Conservation (phyloP, 2,113 vertebrate species). For the Oceanites oceanicus region DNA sequence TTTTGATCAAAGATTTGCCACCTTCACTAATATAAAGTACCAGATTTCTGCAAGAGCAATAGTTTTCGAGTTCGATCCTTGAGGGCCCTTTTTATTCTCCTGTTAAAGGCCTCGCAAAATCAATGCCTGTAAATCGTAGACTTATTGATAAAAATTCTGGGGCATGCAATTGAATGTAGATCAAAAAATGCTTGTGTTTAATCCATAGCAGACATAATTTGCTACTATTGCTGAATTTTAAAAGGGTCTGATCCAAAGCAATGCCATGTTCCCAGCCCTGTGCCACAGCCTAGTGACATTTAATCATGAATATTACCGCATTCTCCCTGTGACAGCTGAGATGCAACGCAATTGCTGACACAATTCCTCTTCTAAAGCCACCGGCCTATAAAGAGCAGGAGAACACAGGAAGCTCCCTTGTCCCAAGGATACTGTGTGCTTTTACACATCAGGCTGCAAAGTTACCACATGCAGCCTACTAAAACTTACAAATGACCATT, state of each 20-base stretch:
- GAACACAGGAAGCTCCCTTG: constrained; percentile 24
- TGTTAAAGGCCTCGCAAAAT: constrained; percentile 67
- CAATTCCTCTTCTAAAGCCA: constrained; percentile 49
- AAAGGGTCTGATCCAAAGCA: constrained; percentile 71
- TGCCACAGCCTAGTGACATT: constrained; percentile 73
- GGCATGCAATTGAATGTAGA: constrained; percentile 61
- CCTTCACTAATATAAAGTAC: constrained; percentile 38
- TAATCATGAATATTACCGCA: constrained; percentile 70
- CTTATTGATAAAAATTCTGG: constrained; percentile 78
- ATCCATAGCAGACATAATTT: constrained; percentile 72
- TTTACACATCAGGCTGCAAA: background rate
- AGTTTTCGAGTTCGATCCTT: constrained; percentile 67
- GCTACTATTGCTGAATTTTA: constrained; percentile 75
- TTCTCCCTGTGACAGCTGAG: constrained; percentile 71
- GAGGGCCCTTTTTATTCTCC: constrained; percentile 59
- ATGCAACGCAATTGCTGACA: constrained; percentile 51
- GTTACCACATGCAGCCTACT: background rate
- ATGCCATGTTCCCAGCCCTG: constrained; percentile 62
- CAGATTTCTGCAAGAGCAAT: constrained; percentile 65
- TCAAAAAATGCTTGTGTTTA: constrained; percentile 72
- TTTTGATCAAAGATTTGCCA: constrained; percentile 65
- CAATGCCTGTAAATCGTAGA: constrained; percentile 72
- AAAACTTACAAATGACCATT: constrained; percentile 34
- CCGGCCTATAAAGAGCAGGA: constrained; percentile 1
- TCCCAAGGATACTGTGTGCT: background rate